A percentile compares a stretch with the other conserved stretches of the same genome.
Conservation (phyloP, 2,113 vertebrate species). For the Pangasianodon gigas region DNA sequence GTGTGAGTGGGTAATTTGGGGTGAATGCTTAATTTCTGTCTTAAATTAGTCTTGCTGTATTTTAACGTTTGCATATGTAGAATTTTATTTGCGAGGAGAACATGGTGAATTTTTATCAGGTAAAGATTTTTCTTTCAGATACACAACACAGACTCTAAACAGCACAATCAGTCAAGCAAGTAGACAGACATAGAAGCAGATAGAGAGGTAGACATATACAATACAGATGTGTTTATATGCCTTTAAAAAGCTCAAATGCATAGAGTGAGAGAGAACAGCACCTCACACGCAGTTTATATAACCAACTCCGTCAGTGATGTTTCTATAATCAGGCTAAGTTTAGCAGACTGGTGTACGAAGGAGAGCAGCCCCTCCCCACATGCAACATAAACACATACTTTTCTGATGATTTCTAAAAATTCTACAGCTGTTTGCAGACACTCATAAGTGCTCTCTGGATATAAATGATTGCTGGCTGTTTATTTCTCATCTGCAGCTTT, state of each 20-base stretch:
- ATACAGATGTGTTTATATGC: neutral
- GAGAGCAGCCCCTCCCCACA: slow-evolving; percentile 19
- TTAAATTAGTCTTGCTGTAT: neutral
- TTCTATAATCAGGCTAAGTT: slow-evolving; percentile 46
- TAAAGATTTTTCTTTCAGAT: neutral
- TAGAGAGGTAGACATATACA: neutral
- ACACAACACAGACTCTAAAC: neutral
- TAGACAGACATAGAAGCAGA: neutral
- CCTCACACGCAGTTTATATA: slow-evolving; percentile 52
- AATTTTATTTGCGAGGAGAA: neutral
- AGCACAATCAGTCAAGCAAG: neutral
- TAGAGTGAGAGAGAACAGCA: slow-evolving; percentile 2
- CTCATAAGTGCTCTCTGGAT: slow-evolving; percentile 31
- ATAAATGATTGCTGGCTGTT: slow-evolving; percentile 2
- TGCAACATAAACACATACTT: slow-evolving; percentile 9
- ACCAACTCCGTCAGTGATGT: slow-evolving; percentile 39
- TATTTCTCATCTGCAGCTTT: neutral
- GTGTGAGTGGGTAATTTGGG: neutral
- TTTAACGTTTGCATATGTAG: neutral
- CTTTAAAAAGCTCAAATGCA: neutral
- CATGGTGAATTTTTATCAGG: neutral
- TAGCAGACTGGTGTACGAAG: slow-evolving; percentile 45
- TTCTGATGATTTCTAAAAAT: slow-evolving; percentile 41
- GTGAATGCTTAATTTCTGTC: neutral
- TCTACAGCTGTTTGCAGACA: slow-evolving; percentile 41